Evolutionary conservation across 2,113 vertebrate species (phyloP).

Genomic region (Circaetus gallicus): DNA sequence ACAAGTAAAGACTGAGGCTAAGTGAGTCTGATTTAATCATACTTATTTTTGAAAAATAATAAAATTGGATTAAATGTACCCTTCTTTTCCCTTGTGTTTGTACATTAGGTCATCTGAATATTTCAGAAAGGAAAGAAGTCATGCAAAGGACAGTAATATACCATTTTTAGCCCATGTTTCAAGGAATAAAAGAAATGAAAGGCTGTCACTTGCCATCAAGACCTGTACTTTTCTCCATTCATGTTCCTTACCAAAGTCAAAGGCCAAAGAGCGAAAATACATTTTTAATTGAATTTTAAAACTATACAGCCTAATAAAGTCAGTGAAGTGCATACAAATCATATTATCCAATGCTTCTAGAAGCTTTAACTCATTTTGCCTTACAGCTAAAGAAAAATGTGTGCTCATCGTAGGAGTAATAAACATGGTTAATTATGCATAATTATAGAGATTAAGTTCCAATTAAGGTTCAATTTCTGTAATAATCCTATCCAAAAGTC

Average conservation of each 20-base stretch:
- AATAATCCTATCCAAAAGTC: constrained; percentile 57
- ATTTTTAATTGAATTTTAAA: constrained; percentile 65
- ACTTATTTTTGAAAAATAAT: neutral
- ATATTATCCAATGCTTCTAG: constrained; percentile 57
- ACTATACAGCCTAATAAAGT: constrained; percentile 59
- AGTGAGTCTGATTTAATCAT: constrained; percentile 1
- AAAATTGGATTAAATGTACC: neutral
- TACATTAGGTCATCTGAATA: neutral
- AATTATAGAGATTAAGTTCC: constrained; percentile 73
- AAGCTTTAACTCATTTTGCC: constrained; percentile 54
- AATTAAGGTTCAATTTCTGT: constrained; percentile 73
- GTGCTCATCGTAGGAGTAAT: constrained; percentile 60
- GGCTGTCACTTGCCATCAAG: neutral
- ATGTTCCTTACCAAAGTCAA: constrained; percentile 37
- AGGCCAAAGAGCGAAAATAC: constrained; percentile 32
- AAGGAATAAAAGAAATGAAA: neutral
- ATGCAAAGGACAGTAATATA: neutral
- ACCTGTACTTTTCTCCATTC: neutral
- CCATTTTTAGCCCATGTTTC: neutral
- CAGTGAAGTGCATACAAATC: constrained; percentile 63
- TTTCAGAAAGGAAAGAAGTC: neutral
- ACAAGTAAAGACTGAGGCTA: neutral
- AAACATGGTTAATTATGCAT: constrained; percentile 72
- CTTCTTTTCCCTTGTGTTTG: neutral
- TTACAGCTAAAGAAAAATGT: constrained; percentile 64